Conservation (phyloP, 1,140 invertebrate genomes). For the Caenorhabditis briggsae region DNA sequence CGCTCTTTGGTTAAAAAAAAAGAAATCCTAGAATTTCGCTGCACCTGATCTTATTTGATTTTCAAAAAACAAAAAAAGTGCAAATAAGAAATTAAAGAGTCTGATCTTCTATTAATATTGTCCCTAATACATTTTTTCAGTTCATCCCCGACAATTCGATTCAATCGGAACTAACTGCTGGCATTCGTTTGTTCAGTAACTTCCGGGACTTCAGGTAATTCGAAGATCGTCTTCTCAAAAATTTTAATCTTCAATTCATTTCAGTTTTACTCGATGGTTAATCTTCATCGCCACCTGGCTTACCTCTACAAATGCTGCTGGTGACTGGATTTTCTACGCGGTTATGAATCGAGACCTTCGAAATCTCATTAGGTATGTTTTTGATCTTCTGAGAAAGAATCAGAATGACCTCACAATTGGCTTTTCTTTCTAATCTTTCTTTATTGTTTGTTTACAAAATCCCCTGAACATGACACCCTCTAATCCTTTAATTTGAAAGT, state of each 20-base stretch:
- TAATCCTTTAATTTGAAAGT: constrained; percentile 36
- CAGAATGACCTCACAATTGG: constrained; percentile 35
- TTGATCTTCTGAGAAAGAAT: constrained; percentile 20
- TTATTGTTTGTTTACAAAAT: constrained; percentile 37
- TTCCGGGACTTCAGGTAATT: constrained; percentile 61
- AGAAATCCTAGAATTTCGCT: constrained; percentile 27
- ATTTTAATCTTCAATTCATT: constrained; percentile 12
- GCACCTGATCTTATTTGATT: constrained; percentile 32
- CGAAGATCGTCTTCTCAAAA: neutral
- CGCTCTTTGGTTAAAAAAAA: too few species aligned
- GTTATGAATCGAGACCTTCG: constrained; percentile 75
- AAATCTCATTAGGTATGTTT: constrained; percentile 75
- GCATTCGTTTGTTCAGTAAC: constrained; percentile 64
- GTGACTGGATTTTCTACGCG: constrained; percentile 77
- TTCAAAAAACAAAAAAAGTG: neutral
- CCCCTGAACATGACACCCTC: constrained; percentile 18
- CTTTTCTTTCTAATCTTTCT: neutral
- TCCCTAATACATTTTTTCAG: constrained; percentile 1
- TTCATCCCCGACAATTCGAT: constrained; percentile 52
- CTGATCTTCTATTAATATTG: neutral
- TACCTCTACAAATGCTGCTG: constrained; percentile 75
- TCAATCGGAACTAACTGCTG: constrained; percentile 57
- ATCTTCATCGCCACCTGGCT: constrained; percentile 74
- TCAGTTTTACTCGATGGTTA: constrained; percentile 66
- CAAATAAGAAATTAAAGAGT: too few species aligned